phyloP scores from a whole-genome alignment of 2,888 invertebrate species.

The Agonopterix heracliana region DNA sequence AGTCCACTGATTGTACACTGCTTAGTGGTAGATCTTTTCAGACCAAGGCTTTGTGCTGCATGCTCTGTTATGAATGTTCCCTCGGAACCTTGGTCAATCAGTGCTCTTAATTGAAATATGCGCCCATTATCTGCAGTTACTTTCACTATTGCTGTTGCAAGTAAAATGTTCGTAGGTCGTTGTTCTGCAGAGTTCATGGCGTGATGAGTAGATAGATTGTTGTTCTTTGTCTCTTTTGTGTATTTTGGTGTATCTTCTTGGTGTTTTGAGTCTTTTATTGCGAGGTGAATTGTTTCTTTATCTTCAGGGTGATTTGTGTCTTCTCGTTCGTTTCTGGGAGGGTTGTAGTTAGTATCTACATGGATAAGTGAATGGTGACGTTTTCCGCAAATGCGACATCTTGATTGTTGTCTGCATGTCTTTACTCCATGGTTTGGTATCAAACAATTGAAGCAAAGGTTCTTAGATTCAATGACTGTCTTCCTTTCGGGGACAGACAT shows the following conservation, averaged over 20 bases:
- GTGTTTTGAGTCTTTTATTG: not conserved
- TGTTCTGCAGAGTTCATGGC: not conserved
- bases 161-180: not conserved
- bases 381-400: not conserved
- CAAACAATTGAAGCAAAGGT: not conserved
- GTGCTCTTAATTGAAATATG: conserved; percentile 10
- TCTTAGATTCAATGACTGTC: not conserved
- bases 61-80: not conserved
- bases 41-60: not conserved
- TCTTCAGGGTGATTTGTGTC: not conserved
- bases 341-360: not conserved
- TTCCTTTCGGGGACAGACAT: not conserved
- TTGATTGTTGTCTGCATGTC: not conserved
- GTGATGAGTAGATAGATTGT: not conserved
- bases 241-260: not conserved
- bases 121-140: not conserved
- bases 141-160: not conserved
- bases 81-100: not conserved
- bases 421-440: not conserved
- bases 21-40: not conserved
- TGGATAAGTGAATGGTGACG: not conserved
- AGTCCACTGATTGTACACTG: too few species aligned
- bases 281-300: not conserved
- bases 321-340: not conserved
- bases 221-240: not conserved